Evolutionary conservation across 2,113 vertebrate genomes (phyloP), one percentile per base, ranked within the genome.

Genomic region (Delphinapterus leucas): DNA sequence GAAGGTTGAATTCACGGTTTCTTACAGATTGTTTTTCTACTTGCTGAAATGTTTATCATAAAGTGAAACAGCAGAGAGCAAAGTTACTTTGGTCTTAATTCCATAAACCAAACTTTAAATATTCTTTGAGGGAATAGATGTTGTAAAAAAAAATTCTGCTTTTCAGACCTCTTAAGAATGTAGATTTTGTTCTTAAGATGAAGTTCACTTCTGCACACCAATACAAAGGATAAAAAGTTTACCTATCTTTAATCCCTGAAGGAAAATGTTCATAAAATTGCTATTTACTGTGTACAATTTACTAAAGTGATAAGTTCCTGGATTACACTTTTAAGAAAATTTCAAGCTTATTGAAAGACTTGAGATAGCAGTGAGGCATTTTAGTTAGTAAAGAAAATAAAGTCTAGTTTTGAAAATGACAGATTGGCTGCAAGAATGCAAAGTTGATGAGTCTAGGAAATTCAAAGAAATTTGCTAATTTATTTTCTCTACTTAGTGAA

Each of bases 161-260:
- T 7, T 94, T 96, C 76, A 97, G 63, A 97, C 96, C 80, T 97
- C 90, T 96, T 89, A 97, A 98, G 96, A 97, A 98, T 97, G 97
- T 95, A 98, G 84, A 97, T 96, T 97, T 98, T 98, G 89, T 98
- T 98, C 96, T 97, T 93, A 97, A 95, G 65, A 92, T 89, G 96
- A 98, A 98, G 82, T 97, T 98, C 96, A 97, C 95, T 97, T 44
- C 13, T 97, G 88, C 81, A 97, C 95, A 74, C 94, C 95, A 97
- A 93, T 97, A 73, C 15, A 97, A 98, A 98, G 95, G 93, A 93
- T 96, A 96, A 97, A 97, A 98, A 23, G 5, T 96, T 98, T 96
- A 97, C 93, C 95, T 98, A 63, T 92, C 82, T 95, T 97, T 98
- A 97, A 97, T 97, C 93, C 96, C 96, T 92, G 84, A 95, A 91